These are phyloP conservation scores for Eospalax fontanierii DNA, from an alignment of 2,797 vertebrate genomes.

Conservation along the genomic window DNA sequence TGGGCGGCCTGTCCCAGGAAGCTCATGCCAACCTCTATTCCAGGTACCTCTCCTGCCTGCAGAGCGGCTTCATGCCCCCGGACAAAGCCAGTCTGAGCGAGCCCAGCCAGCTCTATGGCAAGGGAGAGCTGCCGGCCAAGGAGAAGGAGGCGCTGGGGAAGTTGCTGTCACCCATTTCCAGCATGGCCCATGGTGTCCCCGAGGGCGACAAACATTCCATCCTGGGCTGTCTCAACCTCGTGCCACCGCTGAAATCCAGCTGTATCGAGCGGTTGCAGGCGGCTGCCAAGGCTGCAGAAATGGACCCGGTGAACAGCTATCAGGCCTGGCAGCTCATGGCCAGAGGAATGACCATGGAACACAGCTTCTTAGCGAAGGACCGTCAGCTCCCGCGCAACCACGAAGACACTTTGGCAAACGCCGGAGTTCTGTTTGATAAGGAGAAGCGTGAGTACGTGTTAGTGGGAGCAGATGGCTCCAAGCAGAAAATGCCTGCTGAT, in stretches of 20 bases:
- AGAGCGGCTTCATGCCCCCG: constrained; percentile 96
- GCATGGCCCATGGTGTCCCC: constrained; percentile 94
- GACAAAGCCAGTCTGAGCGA: constrained; percentile 96
- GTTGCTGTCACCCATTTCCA: constrained; percentile 95
- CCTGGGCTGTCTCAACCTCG: constrained; percentile 97
- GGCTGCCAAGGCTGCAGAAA: constrained; percentile 98
- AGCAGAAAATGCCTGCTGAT: constrained; percentile 97
- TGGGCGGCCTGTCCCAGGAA: constrained; percentile 96
- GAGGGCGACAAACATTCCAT: constrained; percentile 98
- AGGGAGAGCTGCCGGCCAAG: constrained; percentile 96
- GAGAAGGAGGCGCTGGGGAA: constrained; percentile 98
- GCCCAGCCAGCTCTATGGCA: constrained; percentile 95
- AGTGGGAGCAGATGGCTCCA: constrained; percentile 94
- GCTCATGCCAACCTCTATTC: constrained; percentile 98
- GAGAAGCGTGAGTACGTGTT: constrained; percentile 98
- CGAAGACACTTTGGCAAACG: constrained; percentile 94
- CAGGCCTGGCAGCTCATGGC: constrained; percentile 99
- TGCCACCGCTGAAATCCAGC: constrained; percentile 98
- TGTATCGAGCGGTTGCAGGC: constrained; percentile 99
- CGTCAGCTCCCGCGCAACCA: constrained; percentile 94
- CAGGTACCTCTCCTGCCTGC: constrained; percentile 98
- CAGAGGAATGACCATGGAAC: constrained; percentile 98
- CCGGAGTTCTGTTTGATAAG: constrained; percentile 95
- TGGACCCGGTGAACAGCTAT: constrained; percentile 99
- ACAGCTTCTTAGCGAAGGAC: constrained; percentile 98